A percentile compares a stretch with the other conserved stretches of the same genome.
Conservation (phyloP, 2,888 invertebrate species). For the Netelia melanura region DNA sequence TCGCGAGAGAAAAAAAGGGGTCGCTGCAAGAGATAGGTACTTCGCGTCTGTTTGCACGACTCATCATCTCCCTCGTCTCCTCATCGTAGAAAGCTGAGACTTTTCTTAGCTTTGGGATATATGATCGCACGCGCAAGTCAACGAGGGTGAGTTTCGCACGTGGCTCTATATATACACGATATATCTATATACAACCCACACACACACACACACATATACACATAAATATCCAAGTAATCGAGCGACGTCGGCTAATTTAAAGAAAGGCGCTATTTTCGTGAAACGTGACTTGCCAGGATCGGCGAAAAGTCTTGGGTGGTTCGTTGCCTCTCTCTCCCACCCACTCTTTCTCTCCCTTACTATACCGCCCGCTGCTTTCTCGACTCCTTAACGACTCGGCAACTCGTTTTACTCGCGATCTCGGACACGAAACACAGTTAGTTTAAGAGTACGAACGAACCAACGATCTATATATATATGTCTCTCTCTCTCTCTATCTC, state of each 20-base stretch:
- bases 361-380: conserved; percentile 37
- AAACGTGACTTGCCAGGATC: conserved; percentile 74
- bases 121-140: not conserved
- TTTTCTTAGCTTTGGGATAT: not conserved
- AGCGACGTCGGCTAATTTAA: conserved; percentile 73
- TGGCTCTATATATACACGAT: not conserved
- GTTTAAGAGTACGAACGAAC: not conserved
- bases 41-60: not conserved
- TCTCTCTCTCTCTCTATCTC: no score
- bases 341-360: not conserved
- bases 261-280: conserved; percentile 73
- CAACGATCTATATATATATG: conserved; percentile 17
- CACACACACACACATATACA: not conserved
- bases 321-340: not conserved
- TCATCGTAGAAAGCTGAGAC: not conserved
- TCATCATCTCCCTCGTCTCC: not conserved
- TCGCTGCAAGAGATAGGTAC: not conserved
- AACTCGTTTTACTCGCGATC: conserved; percentile 81
- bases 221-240: conserved; percentile 51
- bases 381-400: conserved; percentile 77
- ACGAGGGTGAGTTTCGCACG: not conserved
- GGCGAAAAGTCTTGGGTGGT: conserved; percentile 59
- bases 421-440: conserved; percentile 78
- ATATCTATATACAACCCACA: not conserved
- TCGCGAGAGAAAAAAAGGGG: not conserved